Conservation (phyloP, 2,113 vertebrate genomes). For the Nyctibius bracteatus region DNA sequence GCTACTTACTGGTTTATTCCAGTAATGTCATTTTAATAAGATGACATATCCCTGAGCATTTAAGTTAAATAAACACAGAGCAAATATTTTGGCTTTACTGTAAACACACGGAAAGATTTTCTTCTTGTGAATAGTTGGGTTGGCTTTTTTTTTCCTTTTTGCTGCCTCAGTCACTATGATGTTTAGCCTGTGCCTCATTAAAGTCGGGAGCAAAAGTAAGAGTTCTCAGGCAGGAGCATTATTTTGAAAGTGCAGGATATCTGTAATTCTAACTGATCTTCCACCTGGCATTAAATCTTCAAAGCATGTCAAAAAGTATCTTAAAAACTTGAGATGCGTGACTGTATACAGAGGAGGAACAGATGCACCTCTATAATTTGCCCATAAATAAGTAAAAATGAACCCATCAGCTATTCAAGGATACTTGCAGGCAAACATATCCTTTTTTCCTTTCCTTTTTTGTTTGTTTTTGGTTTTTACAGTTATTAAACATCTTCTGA, state of each 20-base stretch:
- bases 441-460: neutral
- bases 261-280: slow-evolving; percentile 49
- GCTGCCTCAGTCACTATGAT: neutral
- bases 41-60: neutral
- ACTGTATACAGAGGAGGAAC: slow-evolving; percentile 40
- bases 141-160: neutral
- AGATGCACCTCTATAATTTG: slow-evolving; percentile 61
- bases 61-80: slow-evolving; percentile 22
- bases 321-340: slow-evolving; percentile 42
- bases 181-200: slow-evolving; percentile 26
- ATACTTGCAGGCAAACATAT: neutral
- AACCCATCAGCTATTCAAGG: slow-evolving; percentile 31
- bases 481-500: slow-evolving; percentile 26
- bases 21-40: neutral
- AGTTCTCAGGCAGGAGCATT: slow-evolving; percentile 8
- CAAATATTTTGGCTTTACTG: neutral
- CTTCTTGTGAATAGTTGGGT: neutral
- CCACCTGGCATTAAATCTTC: slow-evolving; percentile 31
- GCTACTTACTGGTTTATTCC: neutral
- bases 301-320: slow-evolving; percentile 39
- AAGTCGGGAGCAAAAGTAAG: slow-evolving; percentile 16
- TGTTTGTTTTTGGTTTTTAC: neutral
- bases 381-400: slow-evolving; percentile 65
- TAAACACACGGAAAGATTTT: neutral
- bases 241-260: slow-evolving; percentile 29